Conservation (phyloP, 2,888 invertebrate species). For the Lordiphosa fenestrarum region DNA sequence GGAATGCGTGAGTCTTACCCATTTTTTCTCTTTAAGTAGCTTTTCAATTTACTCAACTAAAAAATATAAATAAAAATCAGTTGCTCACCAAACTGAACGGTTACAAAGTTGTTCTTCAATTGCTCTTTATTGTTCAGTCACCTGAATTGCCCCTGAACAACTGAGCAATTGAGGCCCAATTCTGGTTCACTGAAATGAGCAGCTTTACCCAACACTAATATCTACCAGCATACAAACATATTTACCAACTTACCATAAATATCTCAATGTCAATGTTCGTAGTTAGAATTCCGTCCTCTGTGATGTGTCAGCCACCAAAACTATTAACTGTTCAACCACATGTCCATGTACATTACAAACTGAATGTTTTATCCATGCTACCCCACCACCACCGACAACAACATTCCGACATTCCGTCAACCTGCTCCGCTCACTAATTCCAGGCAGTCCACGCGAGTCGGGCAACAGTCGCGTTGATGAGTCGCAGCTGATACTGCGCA, state of each 20-base stretch:
- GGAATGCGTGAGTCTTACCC: constrained; percentile 8
- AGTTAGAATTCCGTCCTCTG: constrained; percentile 50
- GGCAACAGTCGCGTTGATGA: constrained; percentile 89
- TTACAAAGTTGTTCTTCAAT: not conserved
- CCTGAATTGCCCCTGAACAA: no score
- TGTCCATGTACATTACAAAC: constrained; percentile 51
- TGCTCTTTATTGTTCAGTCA: no score
- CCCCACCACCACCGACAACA: constrained; percentile 22
- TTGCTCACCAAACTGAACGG: constrained; percentile 21
- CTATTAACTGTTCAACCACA: constrained; percentile 26
- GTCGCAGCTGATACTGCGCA: constrained; percentile 92
- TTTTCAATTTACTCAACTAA: constrained; percentile 5
- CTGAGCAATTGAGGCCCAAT: no score
- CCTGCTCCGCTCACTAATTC: constrained; percentile 80
- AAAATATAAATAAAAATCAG: constrained; percentile 11
- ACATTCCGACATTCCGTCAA: constrained; percentile 21
- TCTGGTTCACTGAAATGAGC: no score
- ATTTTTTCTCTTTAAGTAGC: constrained; percentile 6
- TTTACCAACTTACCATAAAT: constrained; percentile 17
- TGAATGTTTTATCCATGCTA: constrained; percentile 42
- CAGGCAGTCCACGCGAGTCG: constrained; percentile 83
- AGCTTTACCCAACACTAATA: no score
- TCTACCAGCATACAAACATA: not conserved
- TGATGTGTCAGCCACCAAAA: constrained; percentile 27
- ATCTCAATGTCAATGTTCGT: constrained; percentile 56